Percentiles rank a stretch among this genome's conserved stretches.
These are phyloP conservation scores for Sicus ferrugineus DNA, from an alignment of 2,888 invertebrate genomes.

Conservation along the genomic window DNA sequence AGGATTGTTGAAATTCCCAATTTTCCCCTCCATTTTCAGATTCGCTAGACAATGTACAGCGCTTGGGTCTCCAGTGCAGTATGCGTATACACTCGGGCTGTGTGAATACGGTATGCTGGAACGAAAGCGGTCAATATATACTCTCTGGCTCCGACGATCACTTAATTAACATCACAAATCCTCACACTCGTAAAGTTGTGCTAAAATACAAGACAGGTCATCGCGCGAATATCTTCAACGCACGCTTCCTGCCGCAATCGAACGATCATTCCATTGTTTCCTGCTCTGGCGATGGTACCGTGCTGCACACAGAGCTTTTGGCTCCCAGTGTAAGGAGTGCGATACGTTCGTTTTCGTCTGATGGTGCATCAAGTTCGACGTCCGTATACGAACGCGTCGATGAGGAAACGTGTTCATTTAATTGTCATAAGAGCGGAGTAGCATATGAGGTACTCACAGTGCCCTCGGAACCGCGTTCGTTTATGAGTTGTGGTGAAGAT, in stretches of 20 bases:
- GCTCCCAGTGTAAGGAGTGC: conserved; percentile 37
- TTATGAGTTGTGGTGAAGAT: conserved; percentile 88
- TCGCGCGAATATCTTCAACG: conserved; percentile 85
- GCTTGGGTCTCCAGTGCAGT: conserved; percentile 72
- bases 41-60: conserved; percentile 74
- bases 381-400: conserved; percentile 55
- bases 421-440: conserved; percentile 74
- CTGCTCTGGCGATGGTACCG: conserved; percentile 84
- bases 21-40: no score
- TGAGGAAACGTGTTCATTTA: conserved; percentile 69
- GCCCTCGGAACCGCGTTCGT: conserved; percentile 75
- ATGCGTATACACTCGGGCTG: conserved; percentile 80
- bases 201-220: conserved; percentile 77
- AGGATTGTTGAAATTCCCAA: no score
- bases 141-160: conserved; percentile 87
- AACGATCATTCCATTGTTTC: conserved; percentile 75
- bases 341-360: conserved; percentile 50
- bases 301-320: conserved; percentile 72
- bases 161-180: conserved; percentile 76
- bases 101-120: conserved; percentile 87
- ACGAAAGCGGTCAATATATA: conserved; percentile 74
- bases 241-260: conserved; percentile 77
- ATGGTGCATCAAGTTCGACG: background rate
- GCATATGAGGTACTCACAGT: conserved; percentile 81
- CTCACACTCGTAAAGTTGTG: conserved; percentile 71